These are phyloP conservation scores for Atopsyche davidsoni DNA, from an alignment of 1,140 invertebrate species.

Conservation along the genomic window DNA sequence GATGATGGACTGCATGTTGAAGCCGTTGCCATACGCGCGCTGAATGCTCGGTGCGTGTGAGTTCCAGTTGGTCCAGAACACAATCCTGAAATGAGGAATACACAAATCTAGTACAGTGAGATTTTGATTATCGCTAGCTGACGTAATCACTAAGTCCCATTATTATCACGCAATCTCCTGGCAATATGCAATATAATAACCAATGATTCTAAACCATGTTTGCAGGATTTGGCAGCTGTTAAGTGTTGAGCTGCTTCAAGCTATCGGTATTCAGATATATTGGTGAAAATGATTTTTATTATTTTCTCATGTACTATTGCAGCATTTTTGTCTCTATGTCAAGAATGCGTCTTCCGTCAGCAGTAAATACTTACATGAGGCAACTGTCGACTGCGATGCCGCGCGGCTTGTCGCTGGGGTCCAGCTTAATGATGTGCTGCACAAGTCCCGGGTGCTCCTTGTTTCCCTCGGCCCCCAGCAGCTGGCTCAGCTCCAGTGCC, in stretches of 20 bases:
- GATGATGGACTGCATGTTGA: slow-evolving; percentile 60
- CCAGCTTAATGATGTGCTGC: slow-evolving; percentile 61
- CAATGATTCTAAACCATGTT: no score
- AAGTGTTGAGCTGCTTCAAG: no score
- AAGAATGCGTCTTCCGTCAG: no score
- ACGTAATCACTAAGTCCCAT: no score
- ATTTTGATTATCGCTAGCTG: not conserved
- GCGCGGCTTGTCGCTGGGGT: slow-evolving; percentile 67
- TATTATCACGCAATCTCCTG: no score
- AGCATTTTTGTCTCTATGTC: no score
- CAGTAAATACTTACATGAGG: slow-evolving; percentile 51
- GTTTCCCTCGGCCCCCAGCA: slow-evolving; percentile 26
- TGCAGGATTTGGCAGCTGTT: no score
- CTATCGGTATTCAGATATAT: no score
- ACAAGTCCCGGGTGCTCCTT: slow-evolving; percentile 38
- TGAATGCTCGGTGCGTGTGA: slow-evolving; percentile 65
- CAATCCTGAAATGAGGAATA: slow-evolving; percentile 38
- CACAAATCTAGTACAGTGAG: not conserved
- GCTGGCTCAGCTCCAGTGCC: not conserved
- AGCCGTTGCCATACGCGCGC: slow-evolving; percentile 61
- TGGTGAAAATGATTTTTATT: no score
- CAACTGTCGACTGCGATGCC: slow-evolving; percentile 80
- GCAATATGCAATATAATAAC: no score
- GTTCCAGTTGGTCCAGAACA: slow-evolving; percentile 86
- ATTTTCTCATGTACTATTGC: no score